phyloP scores from a whole-genome alignment of 2,888 invertebrate species.

The Latrodectus elegans region DNA sequence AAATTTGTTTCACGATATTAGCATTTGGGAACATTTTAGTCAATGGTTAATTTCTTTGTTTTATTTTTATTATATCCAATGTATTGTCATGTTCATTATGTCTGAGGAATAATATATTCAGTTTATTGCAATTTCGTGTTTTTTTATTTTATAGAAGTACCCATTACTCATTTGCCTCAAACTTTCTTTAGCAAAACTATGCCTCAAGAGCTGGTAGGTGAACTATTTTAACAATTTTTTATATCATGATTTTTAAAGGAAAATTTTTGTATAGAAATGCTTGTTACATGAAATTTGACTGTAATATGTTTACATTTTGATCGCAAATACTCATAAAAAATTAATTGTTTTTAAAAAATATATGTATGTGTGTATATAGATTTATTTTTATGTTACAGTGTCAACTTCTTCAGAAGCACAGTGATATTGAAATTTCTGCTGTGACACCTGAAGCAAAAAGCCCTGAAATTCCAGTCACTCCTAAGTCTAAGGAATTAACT shows the following conservation, averaged over 20 bases:
- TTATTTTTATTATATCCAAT: no score
- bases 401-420: conserved; percentile 26
- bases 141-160: conserved; percentile 35
- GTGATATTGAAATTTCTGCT: neutral
- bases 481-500: no score
- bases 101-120: no score
- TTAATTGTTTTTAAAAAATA: neutral
- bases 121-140: neutral
- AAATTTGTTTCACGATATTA: no score
- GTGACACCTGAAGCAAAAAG: neutral
- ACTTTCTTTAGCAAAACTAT: conserved; percentile 31
- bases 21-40: no score
- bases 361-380: neutral
- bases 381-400: conserved; percentile 7
- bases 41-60: no score
- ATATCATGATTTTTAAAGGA: neutral
- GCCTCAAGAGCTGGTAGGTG: conserved; percentile 37
- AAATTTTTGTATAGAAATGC: no score
- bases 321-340: no score
- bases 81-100: no score
- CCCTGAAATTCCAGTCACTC: no score
- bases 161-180: conserved; percentile 47
- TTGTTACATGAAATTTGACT: no score
- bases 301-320: no score
- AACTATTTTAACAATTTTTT: neutral